These are phyloP conservation scores for Argynnis bischoffii DNA, from an alignment of 2,888 invertebrate genomes.

Conservation along the genomic window DNA sequence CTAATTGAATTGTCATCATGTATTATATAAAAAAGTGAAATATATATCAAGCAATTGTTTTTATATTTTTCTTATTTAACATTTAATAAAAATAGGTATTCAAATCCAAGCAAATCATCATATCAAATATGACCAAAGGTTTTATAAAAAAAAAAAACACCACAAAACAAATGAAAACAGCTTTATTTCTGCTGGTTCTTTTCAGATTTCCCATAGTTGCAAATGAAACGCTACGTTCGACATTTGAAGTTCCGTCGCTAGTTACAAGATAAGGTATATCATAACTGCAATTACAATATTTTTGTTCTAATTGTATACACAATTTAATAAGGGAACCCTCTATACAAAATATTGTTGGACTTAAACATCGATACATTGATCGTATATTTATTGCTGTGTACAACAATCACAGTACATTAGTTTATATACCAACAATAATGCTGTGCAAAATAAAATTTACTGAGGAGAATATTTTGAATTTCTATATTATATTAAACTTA, in stretches of 20 bases:
- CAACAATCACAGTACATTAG: conserved; percentile 47
- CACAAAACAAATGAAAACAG: conserved; percentile 78
- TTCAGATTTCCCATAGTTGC: conserved; percentile 66
- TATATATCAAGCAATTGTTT: too few species aligned
- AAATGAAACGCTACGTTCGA: conserved; percentile 62
- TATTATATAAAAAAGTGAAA: too few species aligned
- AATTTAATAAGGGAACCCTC: conserved; percentile 3
- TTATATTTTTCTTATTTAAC: too few species aligned
- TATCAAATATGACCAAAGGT: neutral
- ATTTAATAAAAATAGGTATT: too few species aligned
- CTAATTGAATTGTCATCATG: too few species aligned
- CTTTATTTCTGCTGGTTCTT: conserved; percentile 77
- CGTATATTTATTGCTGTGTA: conserved; percentile 48
- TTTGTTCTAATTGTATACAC: conserved; percentile 18
- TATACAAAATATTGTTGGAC: conserved; percentile 11
- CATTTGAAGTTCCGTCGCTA: conserved; percentile 41
- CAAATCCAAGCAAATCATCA: neutral
- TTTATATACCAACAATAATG: conserved; percentile 7
- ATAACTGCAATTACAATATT: conserved; percentile 12
- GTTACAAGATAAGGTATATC: conserved; percentile 15
- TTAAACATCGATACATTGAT: conserved; percentile 30
- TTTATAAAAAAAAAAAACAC: conserved; percentile 54
- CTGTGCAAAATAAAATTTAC: conserved; percentile 5
- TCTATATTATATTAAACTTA: neutral
- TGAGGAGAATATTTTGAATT: neutral